These are phyloP conservation scores for Mesodorylaimus sp. DNA, from an alignment of 2,888 invertebrate genomes.

Conservation along the genomic window DNA sequence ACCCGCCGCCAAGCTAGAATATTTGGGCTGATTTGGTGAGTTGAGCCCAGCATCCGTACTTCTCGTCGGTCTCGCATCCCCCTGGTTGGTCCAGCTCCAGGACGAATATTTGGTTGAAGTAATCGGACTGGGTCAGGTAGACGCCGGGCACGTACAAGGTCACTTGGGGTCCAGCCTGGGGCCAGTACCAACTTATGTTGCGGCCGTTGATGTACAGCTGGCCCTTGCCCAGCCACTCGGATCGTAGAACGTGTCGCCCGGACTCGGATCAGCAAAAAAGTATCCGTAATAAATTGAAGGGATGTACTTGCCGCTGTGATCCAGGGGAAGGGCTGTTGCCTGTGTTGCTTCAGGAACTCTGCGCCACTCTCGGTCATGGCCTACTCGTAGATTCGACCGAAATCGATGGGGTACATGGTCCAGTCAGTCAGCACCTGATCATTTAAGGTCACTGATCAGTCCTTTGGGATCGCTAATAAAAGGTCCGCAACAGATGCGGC, in stretches of 20 bases:
- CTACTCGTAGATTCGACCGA: too few relatives aligned
- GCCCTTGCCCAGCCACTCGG: slow-evolving; percentile 32
- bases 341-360: too few relatives aligned
- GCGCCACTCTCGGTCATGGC: too few relatives aligned
- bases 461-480: slow-evolving; percentile 18
- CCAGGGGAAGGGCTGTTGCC: too few relatives aligned
- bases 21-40: not conserved
- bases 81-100: slow-evolving; percentile 5
- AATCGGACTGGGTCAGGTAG: not conserved
- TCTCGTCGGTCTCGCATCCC: not conserved
- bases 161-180: slow-evolving; percentile 38
- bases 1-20: too few relatives aligned
- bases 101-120: not conserved
- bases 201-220: slow-evolving; percentile 36
- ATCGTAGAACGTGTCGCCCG: slow-evolving; percentile 20
- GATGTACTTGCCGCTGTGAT: too few relatives aligned
- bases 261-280: slow-evolving; percentile 1
- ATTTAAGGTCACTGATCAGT: slow-evolving; percentile 35
- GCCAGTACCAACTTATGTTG: slow-evolving; percentile 43
- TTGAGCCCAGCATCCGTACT: not conserved
- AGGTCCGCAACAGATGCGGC: slow-evolving; percentile 48
- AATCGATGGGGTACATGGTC: slow-evolving; percentile 38
- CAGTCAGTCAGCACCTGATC: slow-evolving; percentile 40
- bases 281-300: slow-evolving; percentile 8
- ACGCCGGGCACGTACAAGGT: slow-evolving; percentile 35